phyloP scores from a whole-genome alignment of 2,888 invertebrate species.

The Philereme transversata region DNA sequence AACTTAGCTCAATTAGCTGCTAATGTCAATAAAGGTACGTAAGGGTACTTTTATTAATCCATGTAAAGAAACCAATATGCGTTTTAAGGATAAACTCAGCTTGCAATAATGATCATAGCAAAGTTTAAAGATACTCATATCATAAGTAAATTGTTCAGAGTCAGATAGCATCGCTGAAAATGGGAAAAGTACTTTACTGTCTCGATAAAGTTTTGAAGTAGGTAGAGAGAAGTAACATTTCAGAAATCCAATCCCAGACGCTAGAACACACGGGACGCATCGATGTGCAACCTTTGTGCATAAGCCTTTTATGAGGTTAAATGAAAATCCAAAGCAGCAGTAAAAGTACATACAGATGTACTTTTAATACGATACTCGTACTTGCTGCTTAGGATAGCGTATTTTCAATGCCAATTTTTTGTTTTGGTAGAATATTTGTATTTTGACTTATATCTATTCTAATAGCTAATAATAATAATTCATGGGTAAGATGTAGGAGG shows the following conservation, averaged over 20 bases:
- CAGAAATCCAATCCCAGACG: conserved; percentile 43
- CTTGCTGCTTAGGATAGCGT: not conserved
- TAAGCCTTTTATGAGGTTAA: conserved; percentile 44
- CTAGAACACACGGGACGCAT: conserved; percentile 52
- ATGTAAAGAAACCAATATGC: too few relatives aligned
- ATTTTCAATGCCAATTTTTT: not conserved
- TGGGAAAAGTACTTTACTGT: conserved; percentile 26
- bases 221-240: conserved; percentile 32
- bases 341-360: too few relatives aligned
- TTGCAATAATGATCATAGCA: not conserved
- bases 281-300: conserved; percentile 46
- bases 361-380: not conserved
- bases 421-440: not conserved
- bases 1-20: not conserved
- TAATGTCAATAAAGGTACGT: too few relatives aligned
- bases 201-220: conserved; percentile 30
- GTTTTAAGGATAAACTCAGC: not conserved
- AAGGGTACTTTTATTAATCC: too few relatives aligned
- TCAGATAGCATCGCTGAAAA: conserved; percentile 17
- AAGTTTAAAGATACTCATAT: not conserved
- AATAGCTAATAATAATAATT: too few relatives aligned
- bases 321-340: conserved; percentile 40
- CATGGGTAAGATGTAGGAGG: too few relatives aligned
- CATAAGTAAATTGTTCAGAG: conserved; percentile 10
- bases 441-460: too few relatives aligned